Evolutionary conservation across 2,113 vertebrate species (phyloP), one percentile per base, ranked within the genome.

Genomic region (Copsychus sechellarum): DNA sequence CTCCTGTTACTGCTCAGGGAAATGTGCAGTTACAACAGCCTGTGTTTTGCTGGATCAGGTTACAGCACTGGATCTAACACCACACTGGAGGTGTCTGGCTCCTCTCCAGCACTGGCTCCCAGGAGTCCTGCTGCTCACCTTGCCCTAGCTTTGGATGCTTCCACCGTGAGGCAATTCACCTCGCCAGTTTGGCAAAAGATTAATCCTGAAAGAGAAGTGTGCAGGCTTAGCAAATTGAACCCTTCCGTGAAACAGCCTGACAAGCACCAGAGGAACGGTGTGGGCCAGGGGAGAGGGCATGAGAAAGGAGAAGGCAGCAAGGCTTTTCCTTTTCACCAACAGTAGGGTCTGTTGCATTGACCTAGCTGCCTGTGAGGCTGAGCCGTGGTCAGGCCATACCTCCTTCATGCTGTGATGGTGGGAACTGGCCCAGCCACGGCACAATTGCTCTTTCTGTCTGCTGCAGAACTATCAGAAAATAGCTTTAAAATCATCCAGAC

Each of bases 51-150:
- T 89, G 11, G 8, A 22, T 50, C 34, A n/a, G 31, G 56, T 89
- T 50, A 92, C 77, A 71, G 56, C 7, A 0, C 2, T 1, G 16
- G 11, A n/a, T 56, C 47, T 48, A 85, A 64, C n/a, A 74, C 28
- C 81, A n/a, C 67, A 56, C 47, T 36, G 73, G 26, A 89, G 72
- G 26, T 2, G 5, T 13, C 42, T 83, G 83, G 74, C 62, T 80
- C 62, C 71, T 76, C 57, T 42, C 7, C 2, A 11, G 56, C 71
- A 54, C 36, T 33, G 3, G 5, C 7, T 90, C 81, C 42, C 61
- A 64, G 53, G 56, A 90, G 71, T 73, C 66, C 82, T 80, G 82
- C 80, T 88, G 91, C 89, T 91, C 93, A 93, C 89, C 91, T 86
- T 81, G 86, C 94, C 93, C 91, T 83, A 88, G 86, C 66, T 90